Evolutionary conservation across 2,113 vertebrate species (phyloP), one percentile per base, ranked within the genome.

Genomic region (Entomyzon cyanotis): DNA sequence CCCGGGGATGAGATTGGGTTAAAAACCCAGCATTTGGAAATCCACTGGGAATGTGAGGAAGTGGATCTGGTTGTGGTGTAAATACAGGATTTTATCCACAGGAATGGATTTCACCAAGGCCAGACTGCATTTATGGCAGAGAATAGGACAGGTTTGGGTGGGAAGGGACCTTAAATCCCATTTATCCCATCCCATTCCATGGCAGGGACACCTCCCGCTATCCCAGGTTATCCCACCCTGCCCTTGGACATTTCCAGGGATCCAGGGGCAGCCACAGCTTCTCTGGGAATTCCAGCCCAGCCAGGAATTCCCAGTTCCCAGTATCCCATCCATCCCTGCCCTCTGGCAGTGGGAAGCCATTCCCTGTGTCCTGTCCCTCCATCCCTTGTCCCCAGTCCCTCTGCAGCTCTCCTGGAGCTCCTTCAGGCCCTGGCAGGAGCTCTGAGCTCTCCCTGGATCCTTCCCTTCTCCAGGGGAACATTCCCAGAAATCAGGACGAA

Each of bases 91-190:
- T 47, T 21, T 44, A 8, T 16, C 37, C 53, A n/a, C 31, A 11
- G 73, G 20, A 3, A 9, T 2, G 42, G 62, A 12, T 14, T 15
- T 2, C 7, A 15, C 2, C 30, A 5, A 30, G 42, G 35, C 18
- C 67, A 16, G n/a, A 0, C 0, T 0, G 15, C 18, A 4, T 39
- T 75, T 44, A 12, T 1, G 18, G 3, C 46, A 30, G 11, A 24
- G 53, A 21, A 8, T 3, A 1, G 52, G 46, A 3, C 39, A 37
- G 33, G 8, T 9, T 13, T 28, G 47, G 47, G 11, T 7, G 1
- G 63, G 28, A 5, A 22, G 44, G 18, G 15, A 58, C 19, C 15
- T 11, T 3, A 24, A 27, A 65, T 5, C 10, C 5, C 6, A 12
- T 27, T 11, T 21, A 22, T 18, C 2, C 11, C 27, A 33, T 11